phyloP scores from a whole-genome alignment of 1,140 invertebrate genomes.

The Carposina sasakii region DNA sequence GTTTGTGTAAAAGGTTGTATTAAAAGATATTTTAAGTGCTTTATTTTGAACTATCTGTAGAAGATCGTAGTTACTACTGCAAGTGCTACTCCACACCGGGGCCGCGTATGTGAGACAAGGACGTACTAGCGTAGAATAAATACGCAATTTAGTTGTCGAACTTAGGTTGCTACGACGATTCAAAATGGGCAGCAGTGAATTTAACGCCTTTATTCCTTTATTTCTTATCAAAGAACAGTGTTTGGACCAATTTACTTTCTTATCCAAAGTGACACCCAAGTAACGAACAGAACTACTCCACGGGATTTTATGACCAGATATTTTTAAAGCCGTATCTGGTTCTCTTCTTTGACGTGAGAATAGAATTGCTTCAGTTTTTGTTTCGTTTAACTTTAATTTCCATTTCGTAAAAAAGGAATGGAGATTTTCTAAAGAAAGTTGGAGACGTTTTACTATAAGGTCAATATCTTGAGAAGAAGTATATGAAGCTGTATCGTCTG shows the following conservation, averaged over 20 bases:
- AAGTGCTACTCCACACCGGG: neutral
- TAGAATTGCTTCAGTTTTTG: slow-evolving; percentile 2
- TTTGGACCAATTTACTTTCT: neutral
- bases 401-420: neutral
- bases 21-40: neutral
- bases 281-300: slow-evolving; percentile 1
- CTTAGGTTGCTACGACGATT: neutral
- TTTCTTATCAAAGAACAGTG: too few relatives aligned
- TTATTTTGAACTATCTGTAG: slow-evolving; percentile 2
- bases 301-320: neutral
- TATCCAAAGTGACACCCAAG: neutral
- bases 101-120: neutral
- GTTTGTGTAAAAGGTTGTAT: neutral
- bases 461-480: neutral
- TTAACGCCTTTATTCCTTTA: neutral
- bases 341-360: neutral
- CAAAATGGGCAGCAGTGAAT: neutral
- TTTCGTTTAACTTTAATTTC: slow-evolving; percentile 1
- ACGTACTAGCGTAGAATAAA: neutral
- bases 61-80: neutral
- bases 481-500: slow-evolving; percentile 3
- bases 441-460: neutral
- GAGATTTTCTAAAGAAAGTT: neutral
- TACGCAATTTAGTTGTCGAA: neutral
- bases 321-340: neutral